Conservation (phyloP, 2,888 invertebrate species). For the Lymantria dispar region DNA sequence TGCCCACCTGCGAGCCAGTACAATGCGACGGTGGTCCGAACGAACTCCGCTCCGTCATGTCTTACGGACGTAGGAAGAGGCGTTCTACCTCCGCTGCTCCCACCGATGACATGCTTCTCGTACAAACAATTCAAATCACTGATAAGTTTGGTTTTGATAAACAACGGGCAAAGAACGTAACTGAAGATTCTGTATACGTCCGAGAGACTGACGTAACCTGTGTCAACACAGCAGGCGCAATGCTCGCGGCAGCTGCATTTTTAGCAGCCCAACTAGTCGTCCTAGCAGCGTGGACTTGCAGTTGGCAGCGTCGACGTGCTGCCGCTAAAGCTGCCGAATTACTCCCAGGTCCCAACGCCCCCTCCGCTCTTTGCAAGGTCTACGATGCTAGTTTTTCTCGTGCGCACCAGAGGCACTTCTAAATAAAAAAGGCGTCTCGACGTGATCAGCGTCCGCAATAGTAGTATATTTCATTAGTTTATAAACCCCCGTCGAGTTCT, state of each 20-base stretch:
- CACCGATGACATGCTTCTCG: slow-evolving; percentile 91
- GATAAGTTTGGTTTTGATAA: slow-evolving; percentile 95
- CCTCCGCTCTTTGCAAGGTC: slow-evolving; percentile 89
- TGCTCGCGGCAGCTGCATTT: slow-evolving; percentile 93
- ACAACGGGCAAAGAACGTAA: slow-evolving; percentile 83
- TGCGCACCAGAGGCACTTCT: slow-evolving; percentile 84
- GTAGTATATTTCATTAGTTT: slow-evolving; percentile 75
- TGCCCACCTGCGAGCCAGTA: slow-evolving; percentile 96
- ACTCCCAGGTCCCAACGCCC: slow-evolving; percentile 83
- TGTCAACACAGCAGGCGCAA: slow-evolving; percentile 90
- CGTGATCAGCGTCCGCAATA: slow-evolving; percentile 77
- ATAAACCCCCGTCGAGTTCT: slow-evolving; percentile 73
- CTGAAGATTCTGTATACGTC: slow-evolving; percentile 88
- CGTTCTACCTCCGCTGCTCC: slow-evolving; percentile 83
- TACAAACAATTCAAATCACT: slow-evolving; percentile 95
- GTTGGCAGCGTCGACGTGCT: slow-evolving; percentile 91
- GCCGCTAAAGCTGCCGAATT: slow-evolving; percentile 85
- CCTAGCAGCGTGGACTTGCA: slow-evolving; percentile 93
- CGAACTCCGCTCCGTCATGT: slow-evolving; percentile 90
- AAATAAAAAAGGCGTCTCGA: slow-evolving; percentile 61
- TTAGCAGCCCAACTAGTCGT: slow-evolving; percentile 93
- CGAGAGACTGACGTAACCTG: slow-evolving; percentile 85
- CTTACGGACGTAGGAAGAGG: slow-evolving; percentile 91
- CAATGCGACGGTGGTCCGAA: slow-evolving; percentile 94
- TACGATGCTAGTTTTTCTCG: slow-evolving; percentile 93